Evolutionary conservation across 2,113 vertebrate species (phyloP).

Genomic region (Baryphthengus martii): DNA sequence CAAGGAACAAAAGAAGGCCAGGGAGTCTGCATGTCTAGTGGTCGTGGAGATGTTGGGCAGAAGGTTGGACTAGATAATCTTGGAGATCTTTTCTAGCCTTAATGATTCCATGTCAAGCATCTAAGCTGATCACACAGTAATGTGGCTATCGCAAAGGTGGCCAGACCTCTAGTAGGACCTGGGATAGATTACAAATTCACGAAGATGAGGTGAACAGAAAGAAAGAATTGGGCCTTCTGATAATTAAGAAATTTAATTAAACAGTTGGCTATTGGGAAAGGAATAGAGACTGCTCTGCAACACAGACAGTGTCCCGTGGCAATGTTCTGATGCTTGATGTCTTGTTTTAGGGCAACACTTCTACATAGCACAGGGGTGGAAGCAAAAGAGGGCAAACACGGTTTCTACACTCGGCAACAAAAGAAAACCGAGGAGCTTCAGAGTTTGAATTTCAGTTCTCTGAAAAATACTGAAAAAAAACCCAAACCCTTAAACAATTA

Average conservation of each 20-base stretch:
- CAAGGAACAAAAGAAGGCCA: neutral
- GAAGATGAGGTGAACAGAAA: neutral
- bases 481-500: neutral
- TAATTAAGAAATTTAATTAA: neutral
- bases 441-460: neutral
- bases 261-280: neutral
- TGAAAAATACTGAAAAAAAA: neutral
- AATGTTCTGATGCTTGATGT: neutral
- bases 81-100: too few relatives aligned
- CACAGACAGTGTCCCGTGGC: neutral
- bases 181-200: neutral
- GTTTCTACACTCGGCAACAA: neutral
- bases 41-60: too few relatives aligned
- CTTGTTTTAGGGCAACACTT: neutral
- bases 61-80: too few relatives aligned
- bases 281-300: neutral
- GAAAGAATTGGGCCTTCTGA: neutral
- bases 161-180: neutral
- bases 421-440: neutral
- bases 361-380: neutral
- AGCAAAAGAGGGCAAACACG: neutral
- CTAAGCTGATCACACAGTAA: rapidly evolving
- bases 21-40: neutral
- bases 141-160: neutral
- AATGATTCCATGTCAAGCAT: too few relatives aligned